Evolutionary conservation across 2,113 vertebrate species (phyloP).

Genomic region (Lampris megalopsis): DNA sequence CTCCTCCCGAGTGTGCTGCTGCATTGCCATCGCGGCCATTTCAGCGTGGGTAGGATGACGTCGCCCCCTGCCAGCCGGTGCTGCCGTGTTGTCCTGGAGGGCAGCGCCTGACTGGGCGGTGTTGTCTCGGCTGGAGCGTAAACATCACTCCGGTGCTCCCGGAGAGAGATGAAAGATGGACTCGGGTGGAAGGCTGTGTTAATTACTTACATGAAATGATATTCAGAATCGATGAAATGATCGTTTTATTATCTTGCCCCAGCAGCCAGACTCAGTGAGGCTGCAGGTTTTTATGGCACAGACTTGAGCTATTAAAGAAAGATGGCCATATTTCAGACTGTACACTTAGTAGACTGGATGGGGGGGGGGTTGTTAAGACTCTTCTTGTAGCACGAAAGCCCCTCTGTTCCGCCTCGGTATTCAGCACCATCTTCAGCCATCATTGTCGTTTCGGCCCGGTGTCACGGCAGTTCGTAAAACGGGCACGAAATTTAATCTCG

Average conservation of each 20-base stretch:
- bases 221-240: constrained; percentile 74
- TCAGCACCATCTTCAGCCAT: too few relatives aligned
- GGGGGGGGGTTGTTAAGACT: constrained; percentile 22
- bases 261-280: constrained; percentile 70
- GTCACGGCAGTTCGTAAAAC: too few relatives aligned
- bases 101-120: constrained; percentile 44
- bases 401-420: neutral
- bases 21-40: neutral
- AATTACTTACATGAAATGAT: constrained; percentile 74
- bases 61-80: constrained; percentile 1
- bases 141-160: constrained; percentile 41
- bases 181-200: constrained; percentile 61
- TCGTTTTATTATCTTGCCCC: constrained; percentile 73
- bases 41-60: neutral
- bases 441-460: too few relatives aligned
- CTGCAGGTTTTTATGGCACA: constrained; percentile 70
- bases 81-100: constrained; percentile 51
- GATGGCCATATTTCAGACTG: constrained; percentile 71
- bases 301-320: constrained; percentile 72
- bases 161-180: constrained; percentile 68
- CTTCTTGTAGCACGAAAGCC: constrained; percentile 19
- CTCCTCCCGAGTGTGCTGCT: neutral
- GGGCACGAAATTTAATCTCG: too few relatives aligned
- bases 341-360: constrained; percentile 35
- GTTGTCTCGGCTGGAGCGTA: constrained; percentile 53